A percentile compares a stretch with the other conserved stretches of the same genome.
phyloP scores from a whole-genome alignment of 2,888 invertebrate genomes.

The Diplolepis rosae region DNA sequence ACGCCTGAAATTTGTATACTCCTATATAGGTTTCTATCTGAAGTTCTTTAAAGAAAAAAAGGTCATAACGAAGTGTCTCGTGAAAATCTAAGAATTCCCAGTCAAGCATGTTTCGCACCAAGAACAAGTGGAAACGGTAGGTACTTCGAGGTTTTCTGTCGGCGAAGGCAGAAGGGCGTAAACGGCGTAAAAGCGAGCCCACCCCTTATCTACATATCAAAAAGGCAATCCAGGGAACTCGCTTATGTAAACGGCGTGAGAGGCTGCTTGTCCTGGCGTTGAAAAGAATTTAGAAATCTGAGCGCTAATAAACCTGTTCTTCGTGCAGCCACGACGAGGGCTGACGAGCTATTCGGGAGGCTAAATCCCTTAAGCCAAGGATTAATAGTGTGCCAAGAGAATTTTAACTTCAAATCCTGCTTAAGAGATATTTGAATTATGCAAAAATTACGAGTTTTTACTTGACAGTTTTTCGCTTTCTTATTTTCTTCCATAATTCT shows the following conservation, averaged over 20 bases:
- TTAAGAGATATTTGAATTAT: constrained; percentile 25
- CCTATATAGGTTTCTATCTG: background rate
- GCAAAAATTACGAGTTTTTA: constrained; percentile 18
- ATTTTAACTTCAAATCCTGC: constrained; percentile 62
- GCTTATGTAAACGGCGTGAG: constrained; percentile 73
- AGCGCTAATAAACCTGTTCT: constrained; percentile 72
- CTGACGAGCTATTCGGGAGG: constrained; percentile 73
- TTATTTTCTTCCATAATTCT: background rate
- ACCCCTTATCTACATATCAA: constrained; percentile 74
- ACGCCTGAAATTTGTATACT: background rate
- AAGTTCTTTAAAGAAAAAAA: constrained; percentile 28
- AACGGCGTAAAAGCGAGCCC: constrained; percentile 70
- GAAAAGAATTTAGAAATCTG: constrained; percentile 73
- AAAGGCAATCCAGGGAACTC: constrained; percentile 74
- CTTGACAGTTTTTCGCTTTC: background rate
- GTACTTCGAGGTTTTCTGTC: constrained; percentile 41
- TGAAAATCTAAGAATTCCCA: constrained; percentile 18
- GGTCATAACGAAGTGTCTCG: constrained; percentile 33
- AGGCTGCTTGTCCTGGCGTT: constrained; percentile 66
- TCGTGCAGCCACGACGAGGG: constrained; percentile 49
- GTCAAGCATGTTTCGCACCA: constrained; percentile 40
- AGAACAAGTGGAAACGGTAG: constrained; percentile 36
- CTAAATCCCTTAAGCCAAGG: constrained; percentile 70
- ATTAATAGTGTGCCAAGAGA: constrained; percentile 68
- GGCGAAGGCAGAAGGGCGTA: constrained; percentile 61